Base-by-base conservation (phyloP, 1,140 invertebrate species). In the Drosophila rhopaloa region DNA sequence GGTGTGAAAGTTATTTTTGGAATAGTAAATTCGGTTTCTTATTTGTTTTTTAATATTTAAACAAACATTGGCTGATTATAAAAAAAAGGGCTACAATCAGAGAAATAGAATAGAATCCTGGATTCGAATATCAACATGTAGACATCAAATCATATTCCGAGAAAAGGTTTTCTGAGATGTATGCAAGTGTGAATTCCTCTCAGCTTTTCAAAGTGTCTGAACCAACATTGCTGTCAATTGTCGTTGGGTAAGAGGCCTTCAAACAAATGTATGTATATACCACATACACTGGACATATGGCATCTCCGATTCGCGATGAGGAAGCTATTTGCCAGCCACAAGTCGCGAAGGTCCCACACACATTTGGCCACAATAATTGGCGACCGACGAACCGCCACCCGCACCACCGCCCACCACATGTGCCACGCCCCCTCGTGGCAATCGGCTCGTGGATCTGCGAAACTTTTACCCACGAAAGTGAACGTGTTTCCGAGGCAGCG, bases 391-490 rank as follows among this genome's bases (percentile, higher is more conserved):
- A 7, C 37, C 66, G 37, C 53, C 53, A 35, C 29, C 55, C 56
- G 14, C 54, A 60, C 19, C 19, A 13, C 47, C 62, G 11, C 35
- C 62, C 9, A 14, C 24, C 35, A 14, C 13, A 48, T 13, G 14
- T 6, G 29, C 46, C 59, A 10, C 46, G 16, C 57, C 29, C 16
- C 11, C 44, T 13, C 27, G 37, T 32, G 38, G 37, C 60, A 67
- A 51, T 66, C 65, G 60, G 63, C 27, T 65, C 61, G 59, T 43
- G 66, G 37, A 57, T 57, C 66, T 71, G 63, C 48, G 67, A 57
- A 80, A 83, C 67, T 89, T 84, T 83, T 89, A 66, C 84, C 71
- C 79, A 83, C 55, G 83, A 88, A 88, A 88, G 83, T 89, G 84
- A 88, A 88, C 83, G 83, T 88, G 83, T 88, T 88, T 85, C 6